Evolutionary conservation across 2,797 vertebrate genomes (phyloP).

Genomic region (Spatula clypeata): DNA sequence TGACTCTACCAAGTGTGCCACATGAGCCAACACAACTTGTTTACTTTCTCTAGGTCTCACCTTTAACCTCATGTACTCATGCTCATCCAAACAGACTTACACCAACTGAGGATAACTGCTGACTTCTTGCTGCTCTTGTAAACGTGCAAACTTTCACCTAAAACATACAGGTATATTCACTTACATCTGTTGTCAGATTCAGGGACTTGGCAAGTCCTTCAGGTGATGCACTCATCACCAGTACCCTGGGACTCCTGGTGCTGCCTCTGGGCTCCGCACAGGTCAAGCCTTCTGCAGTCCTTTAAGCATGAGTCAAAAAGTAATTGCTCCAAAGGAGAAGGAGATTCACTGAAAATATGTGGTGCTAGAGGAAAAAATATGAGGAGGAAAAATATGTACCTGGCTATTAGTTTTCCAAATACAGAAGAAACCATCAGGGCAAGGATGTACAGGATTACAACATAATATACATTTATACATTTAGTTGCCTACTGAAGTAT

Average conservation of each 20-base stretch:
- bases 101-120: background rate
- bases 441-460: background rate
- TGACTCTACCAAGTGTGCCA: background rate
- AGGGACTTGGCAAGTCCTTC: background rate
- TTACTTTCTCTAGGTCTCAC: accelerated
- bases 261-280: background rate
- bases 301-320: background rate
- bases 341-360: background rate
- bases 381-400: accelerated
- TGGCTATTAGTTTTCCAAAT: background rate
- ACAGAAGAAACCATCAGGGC: accelerated
- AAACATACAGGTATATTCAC: background rate
- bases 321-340: accelerated
- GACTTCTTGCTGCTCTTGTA: background rate
- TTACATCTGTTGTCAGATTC: background rate
- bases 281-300: background rate
- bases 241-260: accelerated
- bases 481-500: background rate
- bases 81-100: background rate
- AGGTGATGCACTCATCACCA: accelerated
- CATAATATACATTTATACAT: accelerated
- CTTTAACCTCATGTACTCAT: accelerated
- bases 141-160: background rate
- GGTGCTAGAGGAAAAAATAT: background rate
- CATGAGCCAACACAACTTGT: background rate